A percentile compares a stretch with the other conserved stretches of the same genome.
phyloP scores from a whole-genome alignment of 2,888 invertebrate species.

The Eugnorisma glareosa region DNA sequence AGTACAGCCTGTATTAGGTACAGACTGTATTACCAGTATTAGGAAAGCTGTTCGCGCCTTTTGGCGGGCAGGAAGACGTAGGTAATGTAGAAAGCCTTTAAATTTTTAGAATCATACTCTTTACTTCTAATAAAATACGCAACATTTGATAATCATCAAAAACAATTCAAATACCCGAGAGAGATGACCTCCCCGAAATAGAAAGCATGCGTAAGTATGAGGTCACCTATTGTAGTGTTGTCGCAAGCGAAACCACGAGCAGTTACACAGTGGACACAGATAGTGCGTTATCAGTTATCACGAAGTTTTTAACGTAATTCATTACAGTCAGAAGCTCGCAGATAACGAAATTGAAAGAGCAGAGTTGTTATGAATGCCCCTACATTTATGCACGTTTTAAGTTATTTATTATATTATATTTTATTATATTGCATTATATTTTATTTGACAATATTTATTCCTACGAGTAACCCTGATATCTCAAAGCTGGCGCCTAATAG shows the following conservation, averaged over 20 bases:
- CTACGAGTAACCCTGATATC: not conserved
- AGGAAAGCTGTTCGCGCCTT: not conserved
- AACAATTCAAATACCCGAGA: not conserved
- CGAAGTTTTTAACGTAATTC: conserved; percentile 14
- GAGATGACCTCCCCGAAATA: not conserved
- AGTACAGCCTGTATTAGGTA: too few species aligned
- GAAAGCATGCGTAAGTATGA: conserved; percentile 11
- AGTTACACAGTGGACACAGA: conserved; percentile 45
- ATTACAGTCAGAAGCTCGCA: conserved; percentile 28
- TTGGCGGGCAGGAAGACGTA: not conserved
- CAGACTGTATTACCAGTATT: too few species aligned
- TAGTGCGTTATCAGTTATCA: conserved; percentile 59
- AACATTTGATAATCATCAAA: not conserved
- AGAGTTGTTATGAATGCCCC: not conserved
- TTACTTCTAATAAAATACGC: not conserved
- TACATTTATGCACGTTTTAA: not conserved
- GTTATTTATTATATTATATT: too few species aligned
- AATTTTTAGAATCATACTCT: not conserved
- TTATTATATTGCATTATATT: too few species aligned
- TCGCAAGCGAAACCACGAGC: not conserved
- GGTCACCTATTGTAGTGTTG: not conserved
- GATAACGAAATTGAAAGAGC: conserved; percentile 22
- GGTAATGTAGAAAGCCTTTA: not conserved
- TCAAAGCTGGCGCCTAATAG: not conserved
- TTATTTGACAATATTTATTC: not conserved